phyloP scores from a whole-genome alignment of 2,888 invertebrate genomes.

The Lottia gigantea region DNA sequence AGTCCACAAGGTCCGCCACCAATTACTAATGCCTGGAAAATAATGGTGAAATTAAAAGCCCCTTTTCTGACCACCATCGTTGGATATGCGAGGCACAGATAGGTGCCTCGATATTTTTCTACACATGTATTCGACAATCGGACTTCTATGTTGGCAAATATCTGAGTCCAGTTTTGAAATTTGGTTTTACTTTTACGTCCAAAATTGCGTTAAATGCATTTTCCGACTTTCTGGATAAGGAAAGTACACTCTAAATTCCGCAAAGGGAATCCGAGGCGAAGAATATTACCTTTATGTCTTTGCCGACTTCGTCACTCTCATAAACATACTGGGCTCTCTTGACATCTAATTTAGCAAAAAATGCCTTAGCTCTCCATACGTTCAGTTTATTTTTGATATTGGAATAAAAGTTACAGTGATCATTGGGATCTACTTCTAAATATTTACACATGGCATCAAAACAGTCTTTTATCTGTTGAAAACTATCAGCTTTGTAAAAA shows the following conservation, averaged over 20 bases:
- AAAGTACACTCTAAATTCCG: too few relatives aligned
- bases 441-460: conserved; percentile 86
- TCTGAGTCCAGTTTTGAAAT: too few relatives aligned
- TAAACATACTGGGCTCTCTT: conserved; percentile 92
- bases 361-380: conserved; percentile 92
- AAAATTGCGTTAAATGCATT: too few relatives aligned
- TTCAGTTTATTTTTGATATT: conserved; percentile 70
- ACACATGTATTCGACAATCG: too few relatives aligned
- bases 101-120: too few relatives aligned
- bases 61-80: too few relatives aligned
- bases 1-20: conserved; percentile 98
- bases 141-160: too few relatives aligned
- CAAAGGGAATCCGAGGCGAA: too few relatives aligned
- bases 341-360: conserved; percentile 97
- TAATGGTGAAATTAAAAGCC: neutral
- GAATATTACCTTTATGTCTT: conserved; percentile 78
- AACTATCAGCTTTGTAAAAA: conserved; percentile 89
- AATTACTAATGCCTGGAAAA: conserved; percentile 81
- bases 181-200: too few relatives aligned
- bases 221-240: too few relatives aligned
- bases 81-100: too few relatives aligned
- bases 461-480: conserved; percentile 86
- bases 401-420: conserved; percentile 59
- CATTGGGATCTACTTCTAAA: conserved; percentile 54
- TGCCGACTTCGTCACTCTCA: conserved; percentile 84